Evolutionary conservation across 1,140 invertebrate genomes (phyloP).

Genomic region (Drosophila nasuta): DNA sequence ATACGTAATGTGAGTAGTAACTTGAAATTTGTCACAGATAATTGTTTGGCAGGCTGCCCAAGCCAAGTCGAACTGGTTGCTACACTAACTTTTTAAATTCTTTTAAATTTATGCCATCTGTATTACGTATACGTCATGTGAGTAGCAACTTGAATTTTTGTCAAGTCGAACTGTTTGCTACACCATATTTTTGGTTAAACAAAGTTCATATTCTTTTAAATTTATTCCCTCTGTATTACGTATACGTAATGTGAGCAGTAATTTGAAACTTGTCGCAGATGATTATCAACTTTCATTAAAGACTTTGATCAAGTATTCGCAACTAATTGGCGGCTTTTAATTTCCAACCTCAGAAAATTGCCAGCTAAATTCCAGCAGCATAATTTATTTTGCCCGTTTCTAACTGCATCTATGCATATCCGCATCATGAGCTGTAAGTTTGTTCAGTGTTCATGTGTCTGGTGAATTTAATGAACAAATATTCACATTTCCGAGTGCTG

Average conservation of each 20-base stretch:
- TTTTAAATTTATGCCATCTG: too few relatives aligned
- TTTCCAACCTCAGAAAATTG: neutral
- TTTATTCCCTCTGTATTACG: too few relatives aligned
- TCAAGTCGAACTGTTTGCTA: neutral
- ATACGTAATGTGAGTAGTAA: too few relatives aligned
- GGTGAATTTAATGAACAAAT: conserved; percentile 11
- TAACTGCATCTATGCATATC: conserved; percentile 2
- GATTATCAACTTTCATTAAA: too few relatives aligned
- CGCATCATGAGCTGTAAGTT: neutral
- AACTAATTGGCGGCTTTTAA: neutral
- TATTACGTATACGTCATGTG: too few relatives aligned
- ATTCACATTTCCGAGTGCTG: neutral
- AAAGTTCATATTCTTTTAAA: too few relatives aligned
- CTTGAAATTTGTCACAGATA: too few relatives aligned
- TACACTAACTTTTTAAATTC: neutral
- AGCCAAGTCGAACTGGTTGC: neutral
- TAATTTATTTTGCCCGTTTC: neutral
- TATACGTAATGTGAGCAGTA: too few relatives aligned
- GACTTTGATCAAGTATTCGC: neutral
- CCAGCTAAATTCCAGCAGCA: neutral
- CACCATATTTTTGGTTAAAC: neutral
- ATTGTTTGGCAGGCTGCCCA: neutral
- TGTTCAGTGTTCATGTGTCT: conserved; percentile 4
- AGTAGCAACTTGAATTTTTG: too few relatives aligned
- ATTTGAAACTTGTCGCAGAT: too few relatives aligned